These are phyloP conservation scores for Gambusia yucatana DNA, from an alignment of 2,797 vertebrate genomes.

Conservation along the genomic window DNA sequence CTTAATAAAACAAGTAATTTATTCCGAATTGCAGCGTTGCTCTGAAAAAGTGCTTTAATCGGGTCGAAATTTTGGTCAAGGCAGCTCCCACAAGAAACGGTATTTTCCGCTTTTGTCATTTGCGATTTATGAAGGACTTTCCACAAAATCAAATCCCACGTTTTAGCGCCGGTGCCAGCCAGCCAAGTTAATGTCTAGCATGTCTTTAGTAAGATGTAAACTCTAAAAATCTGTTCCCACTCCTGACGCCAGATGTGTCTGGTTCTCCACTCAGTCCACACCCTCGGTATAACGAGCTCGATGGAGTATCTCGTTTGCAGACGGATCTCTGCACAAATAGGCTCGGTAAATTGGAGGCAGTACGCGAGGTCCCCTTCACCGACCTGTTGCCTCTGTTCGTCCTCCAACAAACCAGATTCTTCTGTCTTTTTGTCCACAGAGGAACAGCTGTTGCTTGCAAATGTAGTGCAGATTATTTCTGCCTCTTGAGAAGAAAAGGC, in stretches of 20 bases:
- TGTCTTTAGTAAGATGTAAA: constrained; percentile 71
- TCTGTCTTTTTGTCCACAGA: constrained; percentile 52
- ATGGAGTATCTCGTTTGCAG: constrained; percentile 71
- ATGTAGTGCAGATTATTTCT: constrained; percentile 51
- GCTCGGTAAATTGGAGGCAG: constrained; percentile 64
- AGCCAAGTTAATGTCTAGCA: constrained; percentile 63
- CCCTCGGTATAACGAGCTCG: constrained; percentile 74
- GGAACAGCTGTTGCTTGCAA: constrained; percentile 52
- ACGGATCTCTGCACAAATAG: constrained; percentile 74
- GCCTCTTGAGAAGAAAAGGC: constrained; percentile 50
- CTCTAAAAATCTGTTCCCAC: constrained; percentile 61
- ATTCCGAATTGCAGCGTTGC: neutral
- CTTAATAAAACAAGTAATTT: neutral
- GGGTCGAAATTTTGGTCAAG: constrained; percentile 31
- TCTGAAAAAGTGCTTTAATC: constrained; percentile 35
- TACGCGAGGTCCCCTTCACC: constrained; percentile 66
- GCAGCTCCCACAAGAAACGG: constrained; percentile 44
- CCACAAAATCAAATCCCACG: constrained; percentile 51
- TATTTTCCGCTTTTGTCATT: constrained; percentile 58
- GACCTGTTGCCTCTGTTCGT: constrained; percentile 67
- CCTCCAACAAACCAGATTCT: constrained; percentile 53
- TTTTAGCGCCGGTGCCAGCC: constrained; percentile 48
- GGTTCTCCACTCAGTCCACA: constrained; percentile 70
- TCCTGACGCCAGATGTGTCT: constrained; percentile 75
- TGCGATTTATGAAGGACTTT: constrained; percentile 49